Percentiles rank a stretch among this genome's conserved stretches.
phyloP scores from a whole-genome alignment of 2,888 invertebrate species.

The Cecidostiba fungosa region DNA sequence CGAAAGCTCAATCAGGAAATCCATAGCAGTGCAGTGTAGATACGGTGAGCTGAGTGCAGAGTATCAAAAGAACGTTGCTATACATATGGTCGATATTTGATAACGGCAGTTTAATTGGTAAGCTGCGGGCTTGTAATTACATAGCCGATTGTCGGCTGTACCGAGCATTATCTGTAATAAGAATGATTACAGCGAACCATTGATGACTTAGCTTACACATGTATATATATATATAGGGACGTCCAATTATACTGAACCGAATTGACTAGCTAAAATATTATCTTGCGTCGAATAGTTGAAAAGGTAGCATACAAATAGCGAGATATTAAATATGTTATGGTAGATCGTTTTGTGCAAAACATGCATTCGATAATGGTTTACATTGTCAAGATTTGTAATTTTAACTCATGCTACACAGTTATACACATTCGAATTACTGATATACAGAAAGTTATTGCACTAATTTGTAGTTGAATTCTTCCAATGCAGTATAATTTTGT shows the following conservation, averaged over 20 bases:
- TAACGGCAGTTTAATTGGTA: conserved; percentile 8
- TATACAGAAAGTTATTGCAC: no score
- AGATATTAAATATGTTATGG: no score
- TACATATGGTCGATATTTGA: neutral
- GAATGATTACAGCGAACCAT: neutral
- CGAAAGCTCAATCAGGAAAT: neutral
- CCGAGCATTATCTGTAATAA: neutral
- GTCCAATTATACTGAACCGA: neutral
- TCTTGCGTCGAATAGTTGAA: no score
- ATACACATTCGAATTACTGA: no score
- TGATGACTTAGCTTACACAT: neutral
- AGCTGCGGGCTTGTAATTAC: neutral
- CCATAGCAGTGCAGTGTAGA: neutral
- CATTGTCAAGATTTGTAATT: no score
- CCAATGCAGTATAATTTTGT: no score
- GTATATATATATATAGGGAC: neutral
- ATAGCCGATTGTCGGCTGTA: neutral
- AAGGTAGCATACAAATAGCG: no score
- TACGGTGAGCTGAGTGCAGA: neutral
- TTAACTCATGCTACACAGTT: no score
- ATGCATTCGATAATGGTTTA: no score
- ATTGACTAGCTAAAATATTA: neutral
- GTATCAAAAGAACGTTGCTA: conserved; percentile 4
- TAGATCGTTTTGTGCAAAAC: no score
- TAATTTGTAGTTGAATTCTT: no score